A percentile compares a stretch with the other conserved stretches of the same genome.
Evolutionary conservation across 2,888 invertebrate genomes (phyloP).

Genomic region (Xestia rhomboidea): DNA sequence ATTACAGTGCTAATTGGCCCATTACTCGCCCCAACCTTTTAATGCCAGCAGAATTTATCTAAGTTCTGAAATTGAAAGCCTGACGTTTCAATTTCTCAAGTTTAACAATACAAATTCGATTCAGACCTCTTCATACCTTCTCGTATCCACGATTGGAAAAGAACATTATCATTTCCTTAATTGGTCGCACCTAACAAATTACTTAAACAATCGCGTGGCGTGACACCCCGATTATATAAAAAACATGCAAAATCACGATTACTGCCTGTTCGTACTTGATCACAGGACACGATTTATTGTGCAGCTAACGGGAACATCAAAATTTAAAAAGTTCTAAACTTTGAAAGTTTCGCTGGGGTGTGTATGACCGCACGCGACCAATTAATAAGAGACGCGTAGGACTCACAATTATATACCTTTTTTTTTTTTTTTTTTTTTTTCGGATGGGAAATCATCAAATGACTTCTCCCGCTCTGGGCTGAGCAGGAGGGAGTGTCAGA

Average conservation of each 20-base stretch:
- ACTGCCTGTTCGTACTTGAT: neutral
- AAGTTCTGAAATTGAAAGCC: neutral
- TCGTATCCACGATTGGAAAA: neutral
- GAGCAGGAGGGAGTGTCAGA: too few species aligned
- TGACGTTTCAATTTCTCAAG: neutral
- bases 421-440: too few species aligned
- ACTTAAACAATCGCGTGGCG: neutral
- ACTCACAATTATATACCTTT: neutral
- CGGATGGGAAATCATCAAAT: too few species aligned
- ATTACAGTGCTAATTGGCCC: neutral
- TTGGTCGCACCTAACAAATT: neutral
- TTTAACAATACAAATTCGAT: neutral
- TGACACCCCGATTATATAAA: neutral
- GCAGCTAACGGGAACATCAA: neutral
- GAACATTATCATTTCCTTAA: neutral
- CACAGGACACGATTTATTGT: neutral
- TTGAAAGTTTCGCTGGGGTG: neutral
- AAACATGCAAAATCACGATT: neutral
- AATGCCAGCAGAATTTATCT: neutral
- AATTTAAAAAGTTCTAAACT: neutral
- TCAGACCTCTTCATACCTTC: neutral
- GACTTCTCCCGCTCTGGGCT: too few species aligned
- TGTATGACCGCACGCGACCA: neutral
- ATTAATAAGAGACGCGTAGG: neutral
- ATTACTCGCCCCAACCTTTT: neutral